Conservation (phyloP, 2,888 invertebrate genomes). For the Dicycla oo region DNA sequence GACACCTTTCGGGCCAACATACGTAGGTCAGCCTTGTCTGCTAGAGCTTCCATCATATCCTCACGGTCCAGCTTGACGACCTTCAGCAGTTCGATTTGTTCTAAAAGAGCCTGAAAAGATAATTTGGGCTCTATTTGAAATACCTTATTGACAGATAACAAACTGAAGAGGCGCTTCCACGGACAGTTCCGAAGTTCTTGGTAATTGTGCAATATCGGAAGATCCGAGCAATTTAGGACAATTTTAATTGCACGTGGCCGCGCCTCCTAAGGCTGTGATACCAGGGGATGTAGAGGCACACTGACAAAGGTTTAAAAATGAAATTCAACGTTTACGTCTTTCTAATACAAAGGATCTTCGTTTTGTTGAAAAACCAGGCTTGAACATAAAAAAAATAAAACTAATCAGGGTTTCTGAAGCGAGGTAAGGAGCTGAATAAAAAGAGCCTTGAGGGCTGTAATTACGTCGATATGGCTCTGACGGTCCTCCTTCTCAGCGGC, state of each 20-base stretch:
- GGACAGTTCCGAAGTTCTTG: neutral
- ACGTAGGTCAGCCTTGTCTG: constrained; percentile 93
- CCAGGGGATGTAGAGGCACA: neutral
- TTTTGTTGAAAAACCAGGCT: neutral
- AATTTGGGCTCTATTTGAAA: neutral
- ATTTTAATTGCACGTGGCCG: too few species aligned
- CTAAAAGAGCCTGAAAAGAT: constrained; percentile 87
- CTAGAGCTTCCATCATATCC: constrained; percentile 93
- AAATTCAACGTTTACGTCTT: neutral
- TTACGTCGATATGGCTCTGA: constrained; percentile 89
- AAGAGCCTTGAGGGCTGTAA: neutral
- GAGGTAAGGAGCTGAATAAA: neutral
- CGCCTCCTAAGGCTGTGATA: neutral
- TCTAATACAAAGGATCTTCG: neutral
- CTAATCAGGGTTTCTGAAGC: neutral
- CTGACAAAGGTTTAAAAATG: neutral
- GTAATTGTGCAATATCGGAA: neutral
- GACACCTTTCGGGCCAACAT: constrained; percentile 93
- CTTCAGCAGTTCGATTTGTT: constrained; percentile 92
- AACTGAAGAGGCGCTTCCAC: too few species aligned
- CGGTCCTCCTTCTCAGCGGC: constrained; percentile 90
- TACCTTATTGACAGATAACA: neutral
- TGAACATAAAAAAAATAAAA: neutral
- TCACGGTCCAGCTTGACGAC: constrained; percentile 93
- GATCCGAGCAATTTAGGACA: neutral